These are phyloP conservation scores for Fundulus diaphanus DNA, from an alignment of 2,797 vertebrate species.

Conservation along the genomic window DNA sequence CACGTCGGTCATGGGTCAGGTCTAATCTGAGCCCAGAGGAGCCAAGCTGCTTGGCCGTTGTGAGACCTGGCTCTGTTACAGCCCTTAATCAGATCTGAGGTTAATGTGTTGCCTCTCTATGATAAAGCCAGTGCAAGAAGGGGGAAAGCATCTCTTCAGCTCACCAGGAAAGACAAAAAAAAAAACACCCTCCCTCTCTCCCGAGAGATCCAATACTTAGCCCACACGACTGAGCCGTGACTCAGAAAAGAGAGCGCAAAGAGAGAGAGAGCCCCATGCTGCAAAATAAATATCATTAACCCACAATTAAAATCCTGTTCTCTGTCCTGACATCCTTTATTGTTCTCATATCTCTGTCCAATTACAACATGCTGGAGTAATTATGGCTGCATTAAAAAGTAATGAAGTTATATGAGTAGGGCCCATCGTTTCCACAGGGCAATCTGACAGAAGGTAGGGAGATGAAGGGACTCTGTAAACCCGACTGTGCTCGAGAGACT, in stretches of 20 bases:
- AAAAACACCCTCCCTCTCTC: slow-evolving; percentile 36
- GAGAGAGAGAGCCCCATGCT: neutral
- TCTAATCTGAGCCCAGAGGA: slow-evolving; percentile 70
- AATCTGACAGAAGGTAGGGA: slow-evolving; percentile 60
- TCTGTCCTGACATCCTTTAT: slow-evolving; percentile 77
- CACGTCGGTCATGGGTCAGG: slow-evolving; percentile 64
- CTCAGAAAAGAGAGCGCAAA: slow-evolving; percentile 55
- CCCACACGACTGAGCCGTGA: slow-evolving; percentile 56
- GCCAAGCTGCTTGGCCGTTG: slow-evolving; percentile 54
- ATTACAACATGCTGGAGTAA: slow-evolving; percentile 80
- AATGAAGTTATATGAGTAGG: slow-evolving; percentile 82
- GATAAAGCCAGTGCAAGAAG: slow-evolving; percentile 58
- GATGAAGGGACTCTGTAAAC: slow-evolving; percentile 16
- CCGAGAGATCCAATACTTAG: slow-evolving; percentile 58
- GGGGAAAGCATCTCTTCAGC: slow-evolving; percentile 20
- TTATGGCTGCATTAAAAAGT: slow-evolving; percentile 84
- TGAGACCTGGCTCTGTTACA: slow-evolving; percentile 57
- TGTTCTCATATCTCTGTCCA: slow-evolving; percentile 77
- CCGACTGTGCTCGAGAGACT: slow-evolving; percentile 21
- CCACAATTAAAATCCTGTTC: slow-evolving; percentile 78
- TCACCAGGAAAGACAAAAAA: slow-evolving; percentile 22
- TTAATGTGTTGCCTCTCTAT: slow-evolving; percentile 66
- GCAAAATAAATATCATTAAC: slow-evolving; percentile 81
- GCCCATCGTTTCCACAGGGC: slow-evolving; percentile 68
- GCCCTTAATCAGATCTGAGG: slow-evolving; percentile 68